phyloP scores from a whole-genome alignment of 2,888 invertebrate species.

The Rhamnusium bicolor region DNA sequence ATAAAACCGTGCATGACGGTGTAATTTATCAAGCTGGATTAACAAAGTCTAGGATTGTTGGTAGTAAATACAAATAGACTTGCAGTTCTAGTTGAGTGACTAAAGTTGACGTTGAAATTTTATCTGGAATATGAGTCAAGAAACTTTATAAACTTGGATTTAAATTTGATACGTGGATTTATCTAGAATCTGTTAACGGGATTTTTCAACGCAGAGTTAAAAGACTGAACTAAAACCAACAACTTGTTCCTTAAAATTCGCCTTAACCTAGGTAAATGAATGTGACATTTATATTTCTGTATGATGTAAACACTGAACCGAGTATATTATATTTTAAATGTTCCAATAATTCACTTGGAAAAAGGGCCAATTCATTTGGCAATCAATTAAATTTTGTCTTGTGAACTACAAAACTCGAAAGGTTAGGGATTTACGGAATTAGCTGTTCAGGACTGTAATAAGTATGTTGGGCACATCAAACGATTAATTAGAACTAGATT shows the following conservation, averaged over 20 bases:
- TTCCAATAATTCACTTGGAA: no score
- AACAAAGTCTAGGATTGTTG: constrained; percentile 1
- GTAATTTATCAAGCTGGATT: constrained; percentile 3
- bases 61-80: neutral
- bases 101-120: neutral
- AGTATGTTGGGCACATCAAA: no score
- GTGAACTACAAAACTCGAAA: no score
- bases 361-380: no score
- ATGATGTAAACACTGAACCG: no score
- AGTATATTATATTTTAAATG: no score
- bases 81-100: neutral
- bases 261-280: no score
- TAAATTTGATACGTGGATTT: neutral
- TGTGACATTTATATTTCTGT: no score
- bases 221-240: neutral
- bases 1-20: neutral
- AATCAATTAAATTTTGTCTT: no score
- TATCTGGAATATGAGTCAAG: neutral
- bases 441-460: no score
- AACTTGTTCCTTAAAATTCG: neutral
- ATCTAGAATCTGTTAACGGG: neutral
- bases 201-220: neutral
- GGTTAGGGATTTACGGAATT: no score
- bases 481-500: no score
- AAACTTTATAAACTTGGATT: neutral